Percentiles rank a stretch among this genome's conserved stretches.
These are phyloP conservation scores for Lomographa bimaculata DNA, from an alignment of 2,888 invertebrate species.

Conservation along the genomic window DNA sequence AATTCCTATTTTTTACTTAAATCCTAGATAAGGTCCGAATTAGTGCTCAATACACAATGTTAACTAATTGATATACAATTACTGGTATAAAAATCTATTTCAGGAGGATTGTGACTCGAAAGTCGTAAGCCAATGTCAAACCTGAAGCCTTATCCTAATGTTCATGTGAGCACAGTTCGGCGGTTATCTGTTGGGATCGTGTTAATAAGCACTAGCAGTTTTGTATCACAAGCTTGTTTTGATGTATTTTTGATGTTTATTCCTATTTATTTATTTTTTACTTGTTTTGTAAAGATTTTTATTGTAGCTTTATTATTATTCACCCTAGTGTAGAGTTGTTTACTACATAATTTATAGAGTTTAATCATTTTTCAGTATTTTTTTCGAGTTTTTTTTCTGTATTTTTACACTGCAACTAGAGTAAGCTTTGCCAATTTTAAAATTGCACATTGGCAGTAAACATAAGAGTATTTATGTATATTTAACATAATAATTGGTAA, in stretches of 20 bases:
- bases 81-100: too few relatives aligned
- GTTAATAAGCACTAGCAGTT: conserved; percentile 28
- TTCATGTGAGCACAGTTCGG: too few relatives aligned
- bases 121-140: too few relatives aligned
- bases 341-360: conserved; percentile 49
- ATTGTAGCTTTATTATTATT: conserved; percentile 28
- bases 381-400: conserved; percentile 55
- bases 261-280: conserved; percentile 47
- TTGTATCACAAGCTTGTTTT: conserved; percentile 60
- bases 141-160: too few relatives aligned
- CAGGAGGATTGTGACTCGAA: too few relatives aligned
- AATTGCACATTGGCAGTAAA: conserved; percentile 62
- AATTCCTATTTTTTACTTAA: conserved; percentile 60
- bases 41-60: conserved; percentile 8
- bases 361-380: conserved; percentile 46
- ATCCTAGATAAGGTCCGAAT: conserved; percentile 40
- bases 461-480: conserved; percentile 55
- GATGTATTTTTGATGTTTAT: conserved; percentile 72
- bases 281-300: conserved; percentile 69
- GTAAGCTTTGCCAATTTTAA: conserved; percentile 36
- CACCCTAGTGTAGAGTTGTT: conserved; percentile 21
- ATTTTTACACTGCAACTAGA: conserved; percentile 58
- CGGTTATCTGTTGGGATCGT: too few relatives aligned
- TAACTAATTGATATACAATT: too few relatives aligned
- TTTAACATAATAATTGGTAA: conserved; percentile 41